Percentiles rank a stretch among this genome's conserved stretches.
phyloP scores from a whole-genome alignment of 2,797 vertebrate species.

The Macrochelys suwanniensis region DNA sequence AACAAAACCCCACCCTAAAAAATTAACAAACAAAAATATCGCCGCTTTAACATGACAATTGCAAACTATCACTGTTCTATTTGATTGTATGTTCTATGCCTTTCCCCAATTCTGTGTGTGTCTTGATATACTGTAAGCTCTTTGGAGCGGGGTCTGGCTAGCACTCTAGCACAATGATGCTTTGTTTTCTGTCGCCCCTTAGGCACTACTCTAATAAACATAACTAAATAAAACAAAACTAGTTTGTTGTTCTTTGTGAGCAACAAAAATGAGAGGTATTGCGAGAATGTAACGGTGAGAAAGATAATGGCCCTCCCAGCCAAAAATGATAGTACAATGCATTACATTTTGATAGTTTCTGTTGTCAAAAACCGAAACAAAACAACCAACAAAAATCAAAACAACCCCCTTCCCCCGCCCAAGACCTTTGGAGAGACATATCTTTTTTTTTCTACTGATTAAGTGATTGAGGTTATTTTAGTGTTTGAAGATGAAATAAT shows the following conservation, averaged over 20 bases:
- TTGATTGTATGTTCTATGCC: background rate
- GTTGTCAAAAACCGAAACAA: rapidly evolving
- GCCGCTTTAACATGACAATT: background rate
- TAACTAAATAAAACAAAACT: background rate
- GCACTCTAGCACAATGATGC: background rate
- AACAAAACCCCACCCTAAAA: background rate
- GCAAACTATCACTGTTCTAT: background rate
- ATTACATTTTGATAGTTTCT: background rate
- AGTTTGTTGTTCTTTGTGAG: background rate
- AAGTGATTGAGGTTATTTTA: conserved; percentile 27
- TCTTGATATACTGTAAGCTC: background rate
- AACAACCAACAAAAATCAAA: rapidly evolving
- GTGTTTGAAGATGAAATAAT: background rate
- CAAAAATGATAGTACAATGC: background rate
- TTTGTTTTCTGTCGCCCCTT: background rate
- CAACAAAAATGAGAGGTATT: background rate
- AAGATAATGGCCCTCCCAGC: background rate
- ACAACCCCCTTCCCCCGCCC: background rate
- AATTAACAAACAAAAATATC: background rate
- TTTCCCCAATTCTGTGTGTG: rapidly evolving
- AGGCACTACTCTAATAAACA: background rate
- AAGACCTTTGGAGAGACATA: background rate
- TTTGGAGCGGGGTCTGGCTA: background rate
- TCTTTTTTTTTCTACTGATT: background rate
- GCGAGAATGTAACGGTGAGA: background rate